These are phyloP conservation scores for Heteromurus nitidus DNA, from an alignment of 2,888 invertebrate species.

Conservation along the genomic window DNA sequence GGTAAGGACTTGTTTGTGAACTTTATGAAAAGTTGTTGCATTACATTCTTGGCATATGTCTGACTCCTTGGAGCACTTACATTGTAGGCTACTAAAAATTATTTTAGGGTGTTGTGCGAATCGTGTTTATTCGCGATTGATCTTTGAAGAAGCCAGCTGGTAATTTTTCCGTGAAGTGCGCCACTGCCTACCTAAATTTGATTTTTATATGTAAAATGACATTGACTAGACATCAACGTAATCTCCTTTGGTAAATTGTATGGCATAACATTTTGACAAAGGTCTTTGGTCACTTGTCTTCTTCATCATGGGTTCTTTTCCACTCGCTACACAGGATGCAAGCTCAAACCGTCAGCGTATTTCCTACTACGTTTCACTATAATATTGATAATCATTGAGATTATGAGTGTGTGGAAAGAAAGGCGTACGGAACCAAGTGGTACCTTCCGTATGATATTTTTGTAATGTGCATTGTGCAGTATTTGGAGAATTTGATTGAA, in stretches of 20 bases:
- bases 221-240: slow-evolving; percentile 44
- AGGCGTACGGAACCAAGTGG: no score
- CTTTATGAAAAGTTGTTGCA: slow-evolving; percentile 3
- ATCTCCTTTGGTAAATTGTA: slow-evolving; percentile 17
- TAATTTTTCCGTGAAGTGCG: slow-evolving; percentile 27
- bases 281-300: slow-evolving; percentile 7
- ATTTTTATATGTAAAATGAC: slow-evolving; percentile 44
- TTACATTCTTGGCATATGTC: background rate
- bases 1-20: no score
- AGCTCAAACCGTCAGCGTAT: background rate
- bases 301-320: slow-evolving; percentile 8
- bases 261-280: background rate
- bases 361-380: slow-evolving; percentile 1
- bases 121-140: background rate
- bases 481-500: no score
- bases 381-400: no score
- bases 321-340: background rate
- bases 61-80: background rate
- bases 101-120: background rate
- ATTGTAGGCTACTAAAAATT: background rate
- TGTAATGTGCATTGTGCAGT: no score
- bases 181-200: slow-evolving; percentile 5
- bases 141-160: slow-evolving; percentile 53
- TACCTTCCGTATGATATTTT: no score
- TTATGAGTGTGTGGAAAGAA: no score